Evolutionary conservation across 2,888 invertebrate genomes (phyloP).

Genomic region (Bellardia bayeri): DNA sequence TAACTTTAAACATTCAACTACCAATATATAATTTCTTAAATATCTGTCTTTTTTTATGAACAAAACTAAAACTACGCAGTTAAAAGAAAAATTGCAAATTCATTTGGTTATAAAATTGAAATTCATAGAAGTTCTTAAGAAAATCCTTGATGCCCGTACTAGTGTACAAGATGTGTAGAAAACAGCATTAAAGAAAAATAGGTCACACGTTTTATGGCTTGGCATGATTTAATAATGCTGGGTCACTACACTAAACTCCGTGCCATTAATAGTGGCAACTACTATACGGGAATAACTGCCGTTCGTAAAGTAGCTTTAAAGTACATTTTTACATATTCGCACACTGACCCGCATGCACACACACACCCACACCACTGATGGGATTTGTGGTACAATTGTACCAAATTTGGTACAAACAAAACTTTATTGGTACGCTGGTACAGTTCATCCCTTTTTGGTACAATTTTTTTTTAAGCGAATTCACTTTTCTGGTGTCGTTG

Average conservation of each 20-base stretch:
- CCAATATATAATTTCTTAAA: not conserved
- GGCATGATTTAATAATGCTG: slow-evolving; percentile 41
- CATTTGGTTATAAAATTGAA: slow-evolving; percentile 18
- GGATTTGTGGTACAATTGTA: no score
- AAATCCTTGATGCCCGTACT: slow-evolving; percentile 18
- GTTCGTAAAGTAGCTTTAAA: slow-evolving; percentile 19
- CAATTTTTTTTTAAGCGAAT: no score
- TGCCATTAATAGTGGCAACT: slow-evolving; percentile 10
- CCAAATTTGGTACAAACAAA: no score
- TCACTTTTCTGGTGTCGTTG: no score
- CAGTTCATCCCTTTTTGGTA: no score
- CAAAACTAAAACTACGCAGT: not conserved
- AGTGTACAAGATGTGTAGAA: not conserved
- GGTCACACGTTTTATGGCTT: slow-evolving; percentile 50
- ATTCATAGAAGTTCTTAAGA: slow-evolving; percentile 20
- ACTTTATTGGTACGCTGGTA: no score
- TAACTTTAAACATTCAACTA: no score
- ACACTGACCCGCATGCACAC: not conserved
- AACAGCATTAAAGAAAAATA: slow-evolving; percentile 1
- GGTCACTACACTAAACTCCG: slow-evolving; percentile 3
- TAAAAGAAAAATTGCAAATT: slow-evolving; percentile 2
- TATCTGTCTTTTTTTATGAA: not conserved
- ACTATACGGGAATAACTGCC: not conserved
- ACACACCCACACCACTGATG: no score
- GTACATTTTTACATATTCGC: not conserved